These are phyloP conservation scores for Cyclina sinensis DNA, from an alignment of 1,140 invertebrate genomes.

Conservation along the genomic window DNA sequence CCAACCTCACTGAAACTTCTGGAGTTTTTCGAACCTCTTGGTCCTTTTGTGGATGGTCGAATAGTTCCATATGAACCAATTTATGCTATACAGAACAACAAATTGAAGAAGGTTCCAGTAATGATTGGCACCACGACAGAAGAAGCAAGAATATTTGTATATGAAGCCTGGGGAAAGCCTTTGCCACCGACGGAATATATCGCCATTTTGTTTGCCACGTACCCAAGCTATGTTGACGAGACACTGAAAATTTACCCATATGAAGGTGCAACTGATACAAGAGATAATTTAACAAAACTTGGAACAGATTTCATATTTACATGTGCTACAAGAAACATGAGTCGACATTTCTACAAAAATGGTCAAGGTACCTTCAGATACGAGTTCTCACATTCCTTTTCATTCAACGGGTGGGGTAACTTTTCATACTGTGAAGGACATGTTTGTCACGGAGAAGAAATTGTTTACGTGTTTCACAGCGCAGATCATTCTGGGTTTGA, in stretches of 20 bases:
- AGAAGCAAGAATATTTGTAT: slow-evolving; percentile 75
- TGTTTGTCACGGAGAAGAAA: slow-evolving; percentile 78
- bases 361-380: slow-evolving; percentile 60
- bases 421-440: slow-evolving; percentile 73
- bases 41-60: slow-evolving; percentile 73
- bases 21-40: slow-evolving; percentile 76
- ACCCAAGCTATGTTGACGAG: slow-evolving; percentile 54
- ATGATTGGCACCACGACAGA: slow-evolving; percentile 73
- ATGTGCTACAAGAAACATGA: slow-evolving; percentile 70
- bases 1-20: slow-evolving; percentile 74
- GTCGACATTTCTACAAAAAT: slow-evolving; percentile 52
- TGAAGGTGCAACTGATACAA: slow-evolving; percentile 61
- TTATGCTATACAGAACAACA: slow-evolving; percentile 41
- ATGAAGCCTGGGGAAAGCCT: slow-evolving; percentile 69
- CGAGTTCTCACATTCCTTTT: slow-evolving; percentile 74
- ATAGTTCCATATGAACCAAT: slow-evolving; percentile 69
- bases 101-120: slow-evolving; percentile 66
- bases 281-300: slow-evolving; percentile 63
- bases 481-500: slow-evolving; percentile 68
- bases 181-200: slow-evolving; percentile 56
- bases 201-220: slow-evolving; percentile 65
- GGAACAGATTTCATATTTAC: slow-evolving; percentile 75
- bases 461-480: slow-evolving; percentile 77
- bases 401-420: slow-evolving; percentile 76
- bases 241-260: slow-evolving; percentile 68